Conservation (phyloP, 2,113 vertebrate genomes). For the Litocranius walleri region DNA sequence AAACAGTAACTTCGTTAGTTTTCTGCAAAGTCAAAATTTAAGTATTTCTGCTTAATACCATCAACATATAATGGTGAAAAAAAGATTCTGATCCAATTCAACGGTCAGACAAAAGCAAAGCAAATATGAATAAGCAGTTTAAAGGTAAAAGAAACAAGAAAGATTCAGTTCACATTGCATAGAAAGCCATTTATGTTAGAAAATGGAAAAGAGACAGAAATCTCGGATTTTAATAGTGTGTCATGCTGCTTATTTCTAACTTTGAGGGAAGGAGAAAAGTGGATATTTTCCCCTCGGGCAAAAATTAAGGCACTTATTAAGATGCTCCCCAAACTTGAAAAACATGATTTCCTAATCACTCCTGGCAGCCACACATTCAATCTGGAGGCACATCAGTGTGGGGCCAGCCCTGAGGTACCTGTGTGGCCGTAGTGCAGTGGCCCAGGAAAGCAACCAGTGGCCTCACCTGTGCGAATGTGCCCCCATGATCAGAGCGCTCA, state of each 20-base stretch:
- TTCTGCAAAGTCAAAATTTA: conserved; percentile 30
- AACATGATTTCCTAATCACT: neutral
- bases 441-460: neutral
- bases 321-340: conserved; percentile 22
- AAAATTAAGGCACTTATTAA: conserved; percentile 44
- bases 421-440: neutral
- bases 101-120: conserved; percentile 49
- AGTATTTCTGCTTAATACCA: conserved; percentile 41
- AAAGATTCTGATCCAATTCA: conserved; percentile 38
- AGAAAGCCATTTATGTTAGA: neutral
- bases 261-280: neutral
- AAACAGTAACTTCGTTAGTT: conserved; percentile 11
- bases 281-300: neutral
- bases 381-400: neutral
- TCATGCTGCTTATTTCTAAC: neutral
- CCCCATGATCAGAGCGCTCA: neutral
- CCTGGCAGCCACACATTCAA: neutral
- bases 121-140: conserved; percentile 17
- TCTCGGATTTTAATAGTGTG: neutral
- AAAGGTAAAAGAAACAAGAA: conserved; percentile 45
- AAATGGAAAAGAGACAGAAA: conserved; percentile 32
- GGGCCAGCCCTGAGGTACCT: neutral
- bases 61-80: conserved; percentile 26
- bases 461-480: neutral
- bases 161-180: conserved; percentile 19